Evolutionary conservation across 2,797 vertebrate genomes (phyloP).

Genomic region (Allobates femoralis): DNA sequence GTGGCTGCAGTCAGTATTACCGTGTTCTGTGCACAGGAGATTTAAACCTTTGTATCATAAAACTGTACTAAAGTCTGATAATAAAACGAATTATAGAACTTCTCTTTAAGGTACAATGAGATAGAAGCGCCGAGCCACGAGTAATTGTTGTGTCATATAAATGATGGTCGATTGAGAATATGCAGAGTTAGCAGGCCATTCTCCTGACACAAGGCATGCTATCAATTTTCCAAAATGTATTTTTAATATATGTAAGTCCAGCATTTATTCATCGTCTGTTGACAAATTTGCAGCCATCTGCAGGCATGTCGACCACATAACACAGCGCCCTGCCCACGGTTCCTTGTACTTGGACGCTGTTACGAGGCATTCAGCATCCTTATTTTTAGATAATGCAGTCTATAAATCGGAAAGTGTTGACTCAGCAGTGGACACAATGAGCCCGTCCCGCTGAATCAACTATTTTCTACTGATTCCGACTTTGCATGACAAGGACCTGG

Average conservation of each 20-base stretch:
- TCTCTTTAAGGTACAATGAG: background rate
- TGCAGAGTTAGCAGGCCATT: background rate
- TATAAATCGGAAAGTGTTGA: slow-evolving; percentile 51
- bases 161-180: background rate
- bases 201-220: background rate
- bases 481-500: slow-evolving; percentile 45
- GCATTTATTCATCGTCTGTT: background rate
- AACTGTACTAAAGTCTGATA: too few species aligned
- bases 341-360: background rate
- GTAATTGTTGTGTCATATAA: background rate
- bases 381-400: slow-evolving; percentile 49
- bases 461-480: slow-evolving; percentile 20
- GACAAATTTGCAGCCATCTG: slow-evolving; percentile 9
- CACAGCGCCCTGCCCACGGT: background rate
- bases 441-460: slow-evolving; percentile 40
- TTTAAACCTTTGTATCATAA: too few species aligned
- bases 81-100: too few species aligned
- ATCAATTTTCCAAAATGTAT: slow-evolving; percentile 7
- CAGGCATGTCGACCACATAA: background rate
- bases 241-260: background rate
- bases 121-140: background rate
- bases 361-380: slow-evolving; percentile 42
- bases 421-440: slow-evolving; percentile 39
- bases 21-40: too few species aligned
- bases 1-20: too few species aligned